Conservation (phyloP, 2,797 vertebrate species). For the Cetoscarus ocellatus region DNA sequence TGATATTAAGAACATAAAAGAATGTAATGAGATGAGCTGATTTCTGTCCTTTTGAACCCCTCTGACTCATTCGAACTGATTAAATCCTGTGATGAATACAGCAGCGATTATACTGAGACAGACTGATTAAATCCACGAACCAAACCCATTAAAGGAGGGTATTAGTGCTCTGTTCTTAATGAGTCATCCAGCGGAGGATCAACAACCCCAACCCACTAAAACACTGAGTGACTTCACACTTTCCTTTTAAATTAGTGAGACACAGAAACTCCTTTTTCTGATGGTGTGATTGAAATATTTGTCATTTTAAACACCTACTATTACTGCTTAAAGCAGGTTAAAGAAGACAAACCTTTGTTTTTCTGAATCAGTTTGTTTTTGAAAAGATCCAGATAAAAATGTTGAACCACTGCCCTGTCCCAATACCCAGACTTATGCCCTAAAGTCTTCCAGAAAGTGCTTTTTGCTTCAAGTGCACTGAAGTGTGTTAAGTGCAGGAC, state of each 20-base stretch:
- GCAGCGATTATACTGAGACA: slow-evolving; percentile 35
- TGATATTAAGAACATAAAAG: slow-evolving; percentile 15
- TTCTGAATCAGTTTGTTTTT: not conserved
- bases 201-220: slow-evolving; percentile 6
- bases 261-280: slow-evolving; percentile 12
- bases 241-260: not conserved
- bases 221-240: slow-evolving; percentile 39
- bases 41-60: slow-evolving; percentile 21
- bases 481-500: too few species aligned
- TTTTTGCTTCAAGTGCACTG: too few species aligned
- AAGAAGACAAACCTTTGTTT: not conserved
- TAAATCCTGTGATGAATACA: slow-evolving; percentile 41
- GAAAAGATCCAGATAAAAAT: too few species aligned
- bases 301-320: not conserved
- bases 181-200: slow-evolving; percentile 57
- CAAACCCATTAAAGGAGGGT: slow-evolving; percentile 33
- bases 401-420: too few species aligned
- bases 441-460: too few species aligned
- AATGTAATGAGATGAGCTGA: slow-evolving; percentile 51
- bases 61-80: slow-evolving; percentile 33
- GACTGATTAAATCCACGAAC: slow-evolving; percentile 49
- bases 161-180: slow-evolving; percentile 52
- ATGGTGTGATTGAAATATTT: not conserved
- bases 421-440: too few species aligned
- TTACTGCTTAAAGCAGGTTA: not conserved